Evolutionary conservation across 2,888 invertebrate species (phyloP).

Genomic region (Caenorhabditis plicata): DNA sequence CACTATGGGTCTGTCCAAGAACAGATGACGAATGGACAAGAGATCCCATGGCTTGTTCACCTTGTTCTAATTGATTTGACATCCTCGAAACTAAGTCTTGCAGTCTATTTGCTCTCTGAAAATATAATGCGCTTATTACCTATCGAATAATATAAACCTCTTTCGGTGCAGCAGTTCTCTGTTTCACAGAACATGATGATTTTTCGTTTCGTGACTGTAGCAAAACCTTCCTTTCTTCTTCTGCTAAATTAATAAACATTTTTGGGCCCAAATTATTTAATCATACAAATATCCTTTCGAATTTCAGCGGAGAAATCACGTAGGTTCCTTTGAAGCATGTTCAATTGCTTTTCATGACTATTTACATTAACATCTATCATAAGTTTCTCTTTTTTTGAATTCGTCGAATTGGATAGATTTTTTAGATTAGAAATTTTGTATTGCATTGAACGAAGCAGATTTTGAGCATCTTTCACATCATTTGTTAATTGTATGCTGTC

Average conservation of each 20-base stretch:
- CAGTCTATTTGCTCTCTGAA: conserved; percentile 23
- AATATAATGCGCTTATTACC: background rate
- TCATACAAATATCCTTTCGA: conserved; percentile 22
- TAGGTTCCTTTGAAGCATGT: conserved; percentile 15
- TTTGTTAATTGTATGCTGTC: conserved; percentile 11
- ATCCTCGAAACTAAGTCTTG: conserved; percentile 46
- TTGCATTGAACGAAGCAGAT: conserved; percentile 19
- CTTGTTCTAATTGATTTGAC: conserved; percentile 43
- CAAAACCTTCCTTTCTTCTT: conserved; percentile 12
- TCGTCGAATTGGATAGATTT: background rate
- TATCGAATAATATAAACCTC: conserved; percentile 5
- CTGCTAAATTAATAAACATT: conserved; percentile 5
- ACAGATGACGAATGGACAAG: conserved; percentile 71
- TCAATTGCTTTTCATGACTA: conserved; percentile 29
- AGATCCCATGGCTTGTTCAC: conserved; percentile 77
- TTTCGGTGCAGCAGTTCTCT: conserved; percentile 10
- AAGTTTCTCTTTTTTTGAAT: conserved; percentile 9
- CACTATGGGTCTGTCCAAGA: conserved; percentile 54
- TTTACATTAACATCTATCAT: conserved; percentile 7
- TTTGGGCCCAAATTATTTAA: background rate
- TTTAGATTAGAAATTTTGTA: conserved; percentile 7
- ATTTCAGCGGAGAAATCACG: conserved; percentile 14
- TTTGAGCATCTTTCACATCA: conserved; percentile 23
- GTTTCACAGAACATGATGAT: conserved; percentile 2
- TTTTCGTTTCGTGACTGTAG: conserved; percentile 6